Base-by-base conservation (phyloP, 2,888 invertebrate genomes). In the Rotaria socialis region DNA sequence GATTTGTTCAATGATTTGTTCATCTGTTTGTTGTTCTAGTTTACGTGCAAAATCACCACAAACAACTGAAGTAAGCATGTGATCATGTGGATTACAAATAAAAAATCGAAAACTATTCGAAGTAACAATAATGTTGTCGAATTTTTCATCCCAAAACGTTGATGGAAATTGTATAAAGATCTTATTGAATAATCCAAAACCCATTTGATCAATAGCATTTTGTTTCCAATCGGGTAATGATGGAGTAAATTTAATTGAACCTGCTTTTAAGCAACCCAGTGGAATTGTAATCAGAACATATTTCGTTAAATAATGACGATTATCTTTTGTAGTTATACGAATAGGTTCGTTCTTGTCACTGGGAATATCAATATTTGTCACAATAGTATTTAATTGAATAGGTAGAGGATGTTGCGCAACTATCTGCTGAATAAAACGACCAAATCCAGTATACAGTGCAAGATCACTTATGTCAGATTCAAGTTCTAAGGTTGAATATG, bases 1-100 rank as follows among this genome's bases (percentile, higher is more conserved):
- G 24, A 80, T 47, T 47, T 47, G 80, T 24, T 80, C n/a, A 80
- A 47, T n/a, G 10, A n/a, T 47, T 80, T 80, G 2, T 47, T 43
- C 24, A 80, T 80, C 80, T 11, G 43, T 80, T 47, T n/a, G n/a
- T n/a, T 43, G 24, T 80, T 80, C 80, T 47, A 80, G n/a, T 47
- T 80, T n/a, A 47, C 14, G 3, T 11, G 47, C 80, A 0, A 43
- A 11, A 3, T 80, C 47, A 80, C 80, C 80, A 10, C 11, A n/a
- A n/a, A 47, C 11, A 10, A 47, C 24, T n/a, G 47, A n/a, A 24
- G 7, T 19, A 4, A 80, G 47, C 2, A 80, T 47, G n/a, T 47
- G 22, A 80, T n/a, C 24, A 6, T 67, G 35, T 67, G 67, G 19
- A 35, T 4, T 3, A 67, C 67, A 67, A 5, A 2, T 0, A 67